Evolutionary conservation across 1,140 invertebrate genomes (phyloP).

Genomic region (Drosophila punjabiensis): DNA sequence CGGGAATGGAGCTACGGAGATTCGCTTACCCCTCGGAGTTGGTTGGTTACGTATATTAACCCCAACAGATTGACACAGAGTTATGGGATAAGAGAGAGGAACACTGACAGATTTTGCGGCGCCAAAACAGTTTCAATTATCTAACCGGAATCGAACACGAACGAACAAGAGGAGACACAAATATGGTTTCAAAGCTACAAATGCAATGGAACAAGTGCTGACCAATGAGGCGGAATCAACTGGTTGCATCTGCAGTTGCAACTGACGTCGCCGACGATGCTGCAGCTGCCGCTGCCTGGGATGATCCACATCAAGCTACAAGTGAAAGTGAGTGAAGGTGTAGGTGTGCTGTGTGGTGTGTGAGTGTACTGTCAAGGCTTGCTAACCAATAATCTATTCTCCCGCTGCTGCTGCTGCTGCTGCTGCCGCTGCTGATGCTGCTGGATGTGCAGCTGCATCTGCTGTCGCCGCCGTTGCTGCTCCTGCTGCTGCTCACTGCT

Average conservation of each 20-base stretch:
- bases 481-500: constrained; percentile 32
- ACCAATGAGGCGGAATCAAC: constrained; percentile 25
- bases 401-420: constrained; percentile 26
- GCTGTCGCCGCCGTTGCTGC: constrained; percentile 50
- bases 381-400: constrained; percentile 67
- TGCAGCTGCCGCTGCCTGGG: constrained; percentile 20
- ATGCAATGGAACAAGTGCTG: constrained; percentile 22
- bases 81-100: constrained; percentile 4
- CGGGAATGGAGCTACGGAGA: neutral
- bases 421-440: constrained; percentile 60
- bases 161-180: constrained; percentile 18
- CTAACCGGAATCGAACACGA: constrained; percentile 17
- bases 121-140: constrained; percentile 14
- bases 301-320: constrained; percentile 39
- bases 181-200: constrained; percentile 19
- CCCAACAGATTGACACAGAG: constrained; percentile 3
- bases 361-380: constrained; percentile 32
- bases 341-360: constrained; percentile 5
- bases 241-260: constrained; percentile 12
- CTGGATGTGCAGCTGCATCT: constrained; percentile 50
- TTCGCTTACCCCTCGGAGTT: constrained; percentile 19
- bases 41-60: neutral
- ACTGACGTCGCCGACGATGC: constrained; percentile 21
- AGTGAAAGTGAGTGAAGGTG: constrained; percentile 30
- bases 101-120: constrained; percentile 40